These are phyloP conservation scores for Macaria notata DNA, from an alignment of 2,888 invertebrate species.

Conservation along the genomic window DNA sequence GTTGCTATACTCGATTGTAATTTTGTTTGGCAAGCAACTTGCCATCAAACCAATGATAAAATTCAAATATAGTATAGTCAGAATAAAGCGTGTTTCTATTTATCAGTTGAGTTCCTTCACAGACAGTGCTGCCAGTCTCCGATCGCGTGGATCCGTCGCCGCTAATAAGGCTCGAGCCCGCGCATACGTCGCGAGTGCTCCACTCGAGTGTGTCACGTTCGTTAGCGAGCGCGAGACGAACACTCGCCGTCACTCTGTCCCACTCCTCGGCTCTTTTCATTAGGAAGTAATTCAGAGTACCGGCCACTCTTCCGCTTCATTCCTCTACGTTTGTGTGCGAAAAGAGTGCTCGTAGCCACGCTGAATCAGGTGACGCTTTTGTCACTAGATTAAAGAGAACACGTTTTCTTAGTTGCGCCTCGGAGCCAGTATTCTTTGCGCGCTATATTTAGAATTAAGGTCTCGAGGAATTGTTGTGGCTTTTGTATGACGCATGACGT, in stretches of 20 bases:
- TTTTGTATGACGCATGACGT: constrained; percentile 20
- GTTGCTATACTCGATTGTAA: no score
- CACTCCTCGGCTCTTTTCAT: constrained; percentile 79
- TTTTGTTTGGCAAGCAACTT: neutral
- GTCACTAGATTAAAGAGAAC: constrained; percentile 80
- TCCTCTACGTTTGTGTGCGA: constrained; percentile 71
- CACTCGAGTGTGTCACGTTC: constrained; percentile 71
- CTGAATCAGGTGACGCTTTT: constrained; percentile 80
- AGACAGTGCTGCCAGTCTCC: constrained; percentile 25
- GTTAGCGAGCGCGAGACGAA: constrained; percentile 77
- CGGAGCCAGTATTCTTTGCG: constrained; percentile 53
- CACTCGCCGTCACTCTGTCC: constrained; percentile 60
- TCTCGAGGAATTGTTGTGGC: constrained; percentile 42
- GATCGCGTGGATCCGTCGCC: constrained; percentile 26
- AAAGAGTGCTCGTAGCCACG: constrained; percentile 69
- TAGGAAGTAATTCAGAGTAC: constrained; percentile 81
- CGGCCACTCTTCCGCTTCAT: constrained; percentile 78
- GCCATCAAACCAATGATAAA: neutral
- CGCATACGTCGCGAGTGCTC: constrained; percentile 57
- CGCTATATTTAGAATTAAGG: constrained; percentile 72
- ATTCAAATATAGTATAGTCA: constrained; percentile 1
- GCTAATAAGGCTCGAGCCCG: constrained; percentile 52
- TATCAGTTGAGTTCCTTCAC: neutral
- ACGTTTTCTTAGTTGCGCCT: constrained; percentile 65
- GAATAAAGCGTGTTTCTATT: neutral